A percentile compares a stretch with the other conserved stretches of the same genome.
Conservation (phyloP, 2,113 vertebrate species). For the Oncorhynchus masou region DNA sequence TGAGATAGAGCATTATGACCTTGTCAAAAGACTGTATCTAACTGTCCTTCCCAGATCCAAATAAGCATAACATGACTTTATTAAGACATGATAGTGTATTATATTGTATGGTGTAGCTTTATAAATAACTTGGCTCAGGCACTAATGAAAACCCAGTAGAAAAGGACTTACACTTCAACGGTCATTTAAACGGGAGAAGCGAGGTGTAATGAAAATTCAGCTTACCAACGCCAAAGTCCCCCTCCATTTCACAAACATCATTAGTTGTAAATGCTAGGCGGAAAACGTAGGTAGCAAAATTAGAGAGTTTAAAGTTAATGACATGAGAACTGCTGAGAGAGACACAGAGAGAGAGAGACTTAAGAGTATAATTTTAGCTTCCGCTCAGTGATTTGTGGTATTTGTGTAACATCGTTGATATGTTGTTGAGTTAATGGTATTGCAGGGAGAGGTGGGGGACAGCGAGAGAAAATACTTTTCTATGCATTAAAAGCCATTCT, state of each 20-base stretch:
- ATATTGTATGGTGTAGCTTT: neutral
- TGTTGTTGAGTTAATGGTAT: slow-evolving; percentile 25
- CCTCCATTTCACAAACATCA: slow-evolving; percentile 44
- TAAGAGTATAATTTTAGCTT: slow-evolving; percentile 25
- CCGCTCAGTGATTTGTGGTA: slow-evolving; percentile 22
- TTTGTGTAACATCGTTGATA: slow-evolving; percentile 37
- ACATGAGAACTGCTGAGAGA: slow-evolving; percentile 57
- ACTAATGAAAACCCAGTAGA: slow-evolving; percentile 24
- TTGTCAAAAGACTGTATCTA: too few species aligned
- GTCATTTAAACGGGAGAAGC: neutral
- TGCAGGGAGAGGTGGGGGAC: neutral
- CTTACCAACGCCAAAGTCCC: slow-evolving; percentile 36
- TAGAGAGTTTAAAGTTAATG: slow-evolving; percentile 53
- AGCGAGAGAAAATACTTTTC: slow-evolving; percentile 24
- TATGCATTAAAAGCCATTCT: slow-evolving; percentile 15
- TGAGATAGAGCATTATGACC: too few species aligned
- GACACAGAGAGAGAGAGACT: slow-evolving; percentile 16
- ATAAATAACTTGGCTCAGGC: slow-evolving; percentile 14
- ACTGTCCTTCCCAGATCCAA: too few species aligned
- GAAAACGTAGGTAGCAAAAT: slow-evolving; percentile 41
- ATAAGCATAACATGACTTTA: too few species aligned
- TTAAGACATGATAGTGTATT: too few species aligned
- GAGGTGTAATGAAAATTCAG: slow-evolving; percentile 14
- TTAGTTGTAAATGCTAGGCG: slow-evolving; percentile 39
- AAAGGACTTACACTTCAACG: slow-evolving; percentile 14